Conservation (phyloP, 2,113 vertebrate genomes). For the Corynorhinus townsendii region DNA sequence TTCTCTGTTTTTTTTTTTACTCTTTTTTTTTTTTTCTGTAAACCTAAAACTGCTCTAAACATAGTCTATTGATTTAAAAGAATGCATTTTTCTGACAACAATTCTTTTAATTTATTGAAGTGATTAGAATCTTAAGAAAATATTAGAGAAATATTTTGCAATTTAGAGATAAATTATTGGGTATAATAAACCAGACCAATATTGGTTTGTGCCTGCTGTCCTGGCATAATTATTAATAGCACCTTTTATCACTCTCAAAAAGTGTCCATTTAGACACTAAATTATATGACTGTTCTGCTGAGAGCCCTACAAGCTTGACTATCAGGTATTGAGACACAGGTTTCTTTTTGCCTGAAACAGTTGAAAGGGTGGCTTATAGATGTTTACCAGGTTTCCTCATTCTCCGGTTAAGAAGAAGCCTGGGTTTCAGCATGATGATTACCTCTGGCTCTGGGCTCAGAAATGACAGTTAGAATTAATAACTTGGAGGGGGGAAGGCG, state of each 20-base stretch:
- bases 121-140: background rate
- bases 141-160: constrained; percentile 6
- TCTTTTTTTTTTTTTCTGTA: background rate
- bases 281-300: background rate
- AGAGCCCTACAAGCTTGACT: background rate
- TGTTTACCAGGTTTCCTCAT: background rate
- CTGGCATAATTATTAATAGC: background rate
- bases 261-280: background rate
- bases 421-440: constrained; percentile 14
- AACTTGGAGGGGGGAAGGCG: constrained; percentile 24
- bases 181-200: background rate
- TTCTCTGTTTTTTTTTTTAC: background rate
- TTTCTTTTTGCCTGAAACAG: constrained; percentile 24
- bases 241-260: background rate
- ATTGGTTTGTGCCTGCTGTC: background rate
- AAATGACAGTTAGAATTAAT: constrained; percentile 60
- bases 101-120: background rate
- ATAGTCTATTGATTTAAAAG: background rate
- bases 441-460: constrained; percentile 17
- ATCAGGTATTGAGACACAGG: background rate
- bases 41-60: background rate
- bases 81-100: background rate
- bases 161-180: background rate
- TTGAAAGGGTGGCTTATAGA: background rate
- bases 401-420: background rate